A percentile compares a stretch with the other conserved stretches of the same genome.
phyloP scores from a whole-genome alignment of 2,113 vertebrate species.

The Lamprotornis superbus region DNA sequence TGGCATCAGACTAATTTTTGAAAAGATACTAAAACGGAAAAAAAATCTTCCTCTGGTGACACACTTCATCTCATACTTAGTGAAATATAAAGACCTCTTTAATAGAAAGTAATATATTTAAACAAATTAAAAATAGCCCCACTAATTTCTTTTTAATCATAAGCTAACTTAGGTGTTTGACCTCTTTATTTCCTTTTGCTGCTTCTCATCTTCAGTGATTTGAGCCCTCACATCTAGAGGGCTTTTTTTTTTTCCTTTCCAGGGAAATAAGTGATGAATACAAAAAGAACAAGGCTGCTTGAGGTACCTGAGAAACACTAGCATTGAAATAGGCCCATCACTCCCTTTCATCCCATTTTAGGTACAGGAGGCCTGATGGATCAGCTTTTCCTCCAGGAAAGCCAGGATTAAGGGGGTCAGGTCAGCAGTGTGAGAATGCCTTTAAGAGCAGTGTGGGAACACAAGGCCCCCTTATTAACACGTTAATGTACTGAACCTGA shows the following conservation, averaged over 20 bases:
- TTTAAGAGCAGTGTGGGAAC: constrained; percentile 41
- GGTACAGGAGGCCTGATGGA: neutral
- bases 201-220: constrained; percentile 29
- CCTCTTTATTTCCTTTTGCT: constrained; percentile 58
- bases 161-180: constrained; percentile 52
- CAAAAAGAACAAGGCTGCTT: neutral
- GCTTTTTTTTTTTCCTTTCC: neutral
- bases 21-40: constrained; percentile 3
- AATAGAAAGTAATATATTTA: constrained; percentile 62
- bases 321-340: neutral
- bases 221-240: neutral
- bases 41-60: constrained; percentile 38
- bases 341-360: constrained; percentile 25
- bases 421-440: constrained; percentile 11
- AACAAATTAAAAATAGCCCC: constrained; percentile 65
- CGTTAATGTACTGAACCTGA: neutral
- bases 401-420: constrained; percentile 57
- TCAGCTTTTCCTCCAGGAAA: constrained; percentile 50
- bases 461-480: constrained; percentile 20
- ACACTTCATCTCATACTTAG: constrained; percentile 51
- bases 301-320: constrained; percentile 24
- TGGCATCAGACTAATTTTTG: neutral
- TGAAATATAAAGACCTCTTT: constrained; percentile 42
- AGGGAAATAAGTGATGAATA: constrained; percentile 13
- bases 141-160: constrained; percentile 68